Conservation (phyloP, 2,113 vertebrate genomes). For the Podarcis muralis region DNA sequence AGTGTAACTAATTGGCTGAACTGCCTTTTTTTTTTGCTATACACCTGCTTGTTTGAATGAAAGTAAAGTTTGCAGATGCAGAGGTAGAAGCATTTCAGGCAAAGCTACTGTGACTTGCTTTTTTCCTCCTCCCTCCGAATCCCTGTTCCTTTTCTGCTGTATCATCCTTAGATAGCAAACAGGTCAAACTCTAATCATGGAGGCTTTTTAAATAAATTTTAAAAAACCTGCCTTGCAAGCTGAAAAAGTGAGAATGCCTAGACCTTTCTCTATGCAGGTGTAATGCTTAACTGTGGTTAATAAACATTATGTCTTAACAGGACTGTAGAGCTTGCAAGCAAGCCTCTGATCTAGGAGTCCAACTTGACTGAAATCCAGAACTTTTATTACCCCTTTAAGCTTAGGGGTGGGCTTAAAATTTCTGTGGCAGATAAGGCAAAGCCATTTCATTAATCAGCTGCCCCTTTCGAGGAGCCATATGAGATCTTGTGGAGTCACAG, state of each 20-base stretch:
- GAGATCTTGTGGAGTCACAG: background rate
- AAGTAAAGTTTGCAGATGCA: background rate
- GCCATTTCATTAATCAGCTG: background rate
- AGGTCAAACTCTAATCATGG: background rate
- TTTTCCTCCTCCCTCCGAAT: too few relatives aligned
- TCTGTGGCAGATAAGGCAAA: background rate
- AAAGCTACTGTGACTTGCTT: background rate
- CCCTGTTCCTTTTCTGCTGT: too few relatives aligned
- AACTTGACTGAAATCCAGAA: background rate
- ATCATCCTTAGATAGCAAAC: background rate
- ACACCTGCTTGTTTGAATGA: background rate
- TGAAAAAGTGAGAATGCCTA: background rate
- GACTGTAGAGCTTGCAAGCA: background rate
- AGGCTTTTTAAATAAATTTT: background rate
- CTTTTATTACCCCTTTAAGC: background rate
- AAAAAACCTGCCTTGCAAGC: background rate
- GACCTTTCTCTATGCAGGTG: background rate
- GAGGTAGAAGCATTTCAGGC: background rate
- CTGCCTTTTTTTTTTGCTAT: background rate
- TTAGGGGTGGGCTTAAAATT: too few relatives aligned
- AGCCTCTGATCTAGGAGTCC: background rate
- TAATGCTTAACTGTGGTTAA: constrained; percentile 10
- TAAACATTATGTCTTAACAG: background rate
- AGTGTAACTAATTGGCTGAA: background rate
- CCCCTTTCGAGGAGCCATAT: too few relatives aligned